Evolutionary conservation across 2,113 vertebrate species (phyloP), one percentile per base, ranked within the genome.

Genomic region (Corythoichthys haematopterus): DNA sequence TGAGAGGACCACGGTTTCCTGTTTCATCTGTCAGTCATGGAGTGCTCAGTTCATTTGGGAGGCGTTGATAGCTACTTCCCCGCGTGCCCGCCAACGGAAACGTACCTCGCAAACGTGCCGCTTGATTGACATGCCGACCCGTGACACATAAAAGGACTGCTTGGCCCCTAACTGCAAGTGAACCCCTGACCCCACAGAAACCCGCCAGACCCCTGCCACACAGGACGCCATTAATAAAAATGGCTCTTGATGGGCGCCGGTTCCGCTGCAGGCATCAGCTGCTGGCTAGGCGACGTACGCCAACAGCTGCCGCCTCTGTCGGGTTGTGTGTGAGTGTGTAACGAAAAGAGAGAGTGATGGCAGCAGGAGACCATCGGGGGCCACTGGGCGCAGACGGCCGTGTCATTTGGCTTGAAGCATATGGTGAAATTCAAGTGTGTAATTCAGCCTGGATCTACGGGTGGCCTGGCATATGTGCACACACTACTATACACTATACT

Each of bases 391-490:
- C 87, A 88, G 88, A 87, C 86, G 65, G 71, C 76, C 67, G 65
- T 81, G 88, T 86, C 67, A 50, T 88, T 85, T 80, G 81, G 78
- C 83, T 80, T 80, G 70, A 88, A 86, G 88, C 84, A 89, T 78
- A 80, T 67, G 75, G 88, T 78, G 84, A 86, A 86, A 83, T 80
- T 85, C 86, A 87, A 89, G 83, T 84, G 60, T 78, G 69, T 85
- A 88, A 92, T 88, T 90, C 90, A 77, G 78, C 90, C 81, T 79
- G 78, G 82, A 83, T 43, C 82, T 84, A 84, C 80, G 77, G 83
- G 85, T 80, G 83, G 87, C 85, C 86, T 51, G 12, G 38, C 33
- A 57, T 16, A 70, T 28, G 65, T 59, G 6, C 37, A 45, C 4
- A 70, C 65, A 61, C 69, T 61, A 43, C n/a, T 5, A 66, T 64